These are phyloP conservation scores for Paramormyrops kingsleyae DNA, from an alignment of 2,113 vertebrate genomes.

Conservation along the genomic window DNA sequence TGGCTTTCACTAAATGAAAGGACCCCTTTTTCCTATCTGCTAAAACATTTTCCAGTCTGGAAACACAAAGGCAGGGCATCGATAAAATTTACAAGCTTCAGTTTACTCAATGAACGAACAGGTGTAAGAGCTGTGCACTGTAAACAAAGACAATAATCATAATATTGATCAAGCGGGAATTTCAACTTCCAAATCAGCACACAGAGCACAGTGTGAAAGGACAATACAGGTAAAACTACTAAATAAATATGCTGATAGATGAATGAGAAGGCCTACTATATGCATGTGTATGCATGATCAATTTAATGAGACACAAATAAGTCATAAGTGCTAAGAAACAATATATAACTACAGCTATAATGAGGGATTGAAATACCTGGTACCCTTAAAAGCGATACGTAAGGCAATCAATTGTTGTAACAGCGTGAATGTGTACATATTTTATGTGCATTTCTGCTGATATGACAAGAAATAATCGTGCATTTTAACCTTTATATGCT, in stretches of 20 bases:
- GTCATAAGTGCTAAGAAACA: neutral
- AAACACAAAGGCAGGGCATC: neutral
- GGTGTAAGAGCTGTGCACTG: neutral
- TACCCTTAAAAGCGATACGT: too few species aligned
- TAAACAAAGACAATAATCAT: neutral
- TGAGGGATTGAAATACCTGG: too few species aligned
- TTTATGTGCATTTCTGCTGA: too few species aligned
- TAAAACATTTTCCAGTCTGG: slow-evolving; percentile 15
- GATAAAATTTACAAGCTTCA: neutral
- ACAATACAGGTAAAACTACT: neutral
- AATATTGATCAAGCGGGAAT: neutral
- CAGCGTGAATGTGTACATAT: too few species aligned
- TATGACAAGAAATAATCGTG: too few species aligned
- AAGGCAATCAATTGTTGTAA: too few species aligned
- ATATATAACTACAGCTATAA: neutral
- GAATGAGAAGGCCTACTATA: neutral
- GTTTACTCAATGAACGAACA: neutral
- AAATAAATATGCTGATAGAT: neutral
- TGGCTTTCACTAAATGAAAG: neutral
- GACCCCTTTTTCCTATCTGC: neutral
- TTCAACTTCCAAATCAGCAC: neutral
- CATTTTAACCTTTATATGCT: too few species aligned
- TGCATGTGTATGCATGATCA: neutral
- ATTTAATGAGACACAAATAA: neutral
- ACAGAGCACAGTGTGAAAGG: neutral